Evolutionary conservation across 2,888 invertebrate species (phyloP), one percentile per base, ranked within the genome.

Genomic region (Tipula vernalis): DNA sequence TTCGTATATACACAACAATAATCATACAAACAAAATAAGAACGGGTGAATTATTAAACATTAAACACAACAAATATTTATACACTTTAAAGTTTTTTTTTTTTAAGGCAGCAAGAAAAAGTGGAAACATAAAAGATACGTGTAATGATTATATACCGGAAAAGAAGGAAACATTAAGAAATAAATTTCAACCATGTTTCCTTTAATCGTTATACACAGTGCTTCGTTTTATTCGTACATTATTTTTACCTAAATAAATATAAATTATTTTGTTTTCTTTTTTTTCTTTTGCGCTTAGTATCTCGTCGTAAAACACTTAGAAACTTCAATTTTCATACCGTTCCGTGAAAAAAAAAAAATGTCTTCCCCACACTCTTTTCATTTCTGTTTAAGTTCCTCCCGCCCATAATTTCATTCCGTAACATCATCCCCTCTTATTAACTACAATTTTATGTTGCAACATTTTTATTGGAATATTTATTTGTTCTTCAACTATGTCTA

Each of bases 91-190:
- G 28, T 28, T 28, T 28, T 15, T 71, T 71, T n/a, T 71, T 71
- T 71, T 71, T 71, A 71, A 71, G 71, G 71, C 71, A 71, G 71
- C 71, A 71, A n/a, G 71, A 28, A 71, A 71, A 71, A 10, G 71
- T 71, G 28, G 28, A 71, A 71, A 71, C 28, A 51, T 51, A 85
- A 15, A 85, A 85, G 85, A 85, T 85, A 85, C 85, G 85, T 85
- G 85, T 85, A 85, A 85, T 85, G 85, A 85, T 85, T 85, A 85
- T 85, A 42, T 39, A 18, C 85, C n/a, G 85, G 85, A 85, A 85
- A 18, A 85, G 85, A 85, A 18, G 85, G 85, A 85, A 85, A 85
- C 85, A 85, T 85, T 85, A 85, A 85, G 85, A 42, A 85, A 85
- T 85, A 85, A 85, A 85, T 85, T 85, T 85, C 84, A 84, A 84